Percentiles rank a stretch among this genome's conserved stretches.
phyloP scores from a whole-genome alignment of 64 coral and sea anemone genomes.

The Acropora yongei region DNA sequence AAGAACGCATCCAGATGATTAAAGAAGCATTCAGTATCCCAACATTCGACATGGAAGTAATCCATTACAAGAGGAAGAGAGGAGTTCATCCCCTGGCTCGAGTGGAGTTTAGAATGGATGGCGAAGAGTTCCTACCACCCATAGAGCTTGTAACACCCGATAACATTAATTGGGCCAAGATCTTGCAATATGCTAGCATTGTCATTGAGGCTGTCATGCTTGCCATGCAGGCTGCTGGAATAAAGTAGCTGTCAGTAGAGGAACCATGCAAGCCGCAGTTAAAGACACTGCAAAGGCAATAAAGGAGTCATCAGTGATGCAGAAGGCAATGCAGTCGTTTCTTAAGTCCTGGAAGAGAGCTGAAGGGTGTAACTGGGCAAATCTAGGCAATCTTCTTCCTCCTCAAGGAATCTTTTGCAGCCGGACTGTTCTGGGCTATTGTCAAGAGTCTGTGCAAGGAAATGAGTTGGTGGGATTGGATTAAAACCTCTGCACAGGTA shows the following conservation, averaged over 20 bases:
- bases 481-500: slow-evolving; percentile 27
- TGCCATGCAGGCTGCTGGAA: slow-evolving; percentile 37
- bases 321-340: slow-evolving; percentile 33
- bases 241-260: not conserved
- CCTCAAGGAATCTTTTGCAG: not conserved
- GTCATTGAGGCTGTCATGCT: slow-evolving; percentile 38
- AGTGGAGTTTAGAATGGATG: slow-evolving; percentile 27
- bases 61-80: not conserved
- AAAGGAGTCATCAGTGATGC: not conserved
- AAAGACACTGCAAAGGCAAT: not conserved
- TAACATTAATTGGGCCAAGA: slow-evolving; percentile 42
- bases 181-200: slow-evolving; percentile 28
- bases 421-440: slow-evolving; percentile 48
- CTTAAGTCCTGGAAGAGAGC: slow-evolving; percentile 31
- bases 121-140: not conserved
- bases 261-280: not conserved
- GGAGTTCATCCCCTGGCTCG: slow-evolving; percentile 24
- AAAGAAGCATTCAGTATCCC: slow-evolving; percentile 11
- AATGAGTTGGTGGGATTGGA: slow-evolving; percentile 46
- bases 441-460: slow-evolving; percentile 45
- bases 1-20: not conserved
- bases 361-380: slow-evolving; percentile 13
- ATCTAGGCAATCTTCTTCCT: slow-evolving; percentile 45
- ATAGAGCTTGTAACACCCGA: not conserved
- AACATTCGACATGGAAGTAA: slow-evolving; percentile 55